These are phyloP conservation scores for Dryocosmus kuriphilus DNA, from an alignment of 2,888 invertebrate genomes.

Conservation along the genomic window DNA sequence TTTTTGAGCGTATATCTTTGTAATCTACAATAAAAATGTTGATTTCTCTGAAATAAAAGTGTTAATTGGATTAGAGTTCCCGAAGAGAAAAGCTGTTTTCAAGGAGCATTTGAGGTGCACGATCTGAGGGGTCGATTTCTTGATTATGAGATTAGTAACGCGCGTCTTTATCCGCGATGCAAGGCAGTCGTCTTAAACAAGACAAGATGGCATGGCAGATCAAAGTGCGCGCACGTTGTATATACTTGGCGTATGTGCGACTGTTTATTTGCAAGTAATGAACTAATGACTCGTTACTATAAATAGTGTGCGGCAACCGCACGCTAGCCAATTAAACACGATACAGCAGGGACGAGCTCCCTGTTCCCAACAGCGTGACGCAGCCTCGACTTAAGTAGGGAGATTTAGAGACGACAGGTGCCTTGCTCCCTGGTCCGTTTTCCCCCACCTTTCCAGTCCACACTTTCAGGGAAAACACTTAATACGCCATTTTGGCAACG, in stretches of 20 bases:
- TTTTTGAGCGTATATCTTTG: no score
- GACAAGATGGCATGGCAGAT: slow-evolving; percentile 40
- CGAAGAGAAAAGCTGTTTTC: not conserved
- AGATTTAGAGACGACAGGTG: slow-evolving; percentile 77
- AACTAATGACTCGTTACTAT: slow-evolving; percentile 70
- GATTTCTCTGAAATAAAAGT: not conserved
- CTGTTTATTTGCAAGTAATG: slow-evolving; percentile 67
- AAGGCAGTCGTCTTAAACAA: slow-evolving; percentile 37
- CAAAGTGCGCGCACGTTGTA: slow-evolving; percentile 35
- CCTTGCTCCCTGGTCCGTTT: slow-evolving; percentile 49
- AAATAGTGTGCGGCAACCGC: slow-evolving; percentile 65
- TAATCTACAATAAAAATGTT: no score
- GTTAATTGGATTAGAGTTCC: not conserved
- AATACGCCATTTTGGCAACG: slow-evolving; percentile 67
- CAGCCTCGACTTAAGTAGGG: slow-evolving; percentile 69
- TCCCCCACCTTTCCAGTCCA: slow-evolving; percentile 47
- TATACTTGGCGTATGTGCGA: slow-evolving; percentile 37
- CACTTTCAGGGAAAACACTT: slow-evolving; percentile 62
- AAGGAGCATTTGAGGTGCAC: not conserved
- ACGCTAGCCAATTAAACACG: slow-evolving; percentile 74
- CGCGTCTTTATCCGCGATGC: slow-evolving; percentile 35
- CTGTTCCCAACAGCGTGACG: slow-evolving; percentile 51
- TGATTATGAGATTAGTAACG: slow-evolving; percentile 40
- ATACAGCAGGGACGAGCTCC: slow-evolving; percentile 59
- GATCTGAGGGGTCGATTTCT: slow-evolving; percentile 23